These are phyloP conservation scores for Takifugu rubripes DNA, from an alignment of 2,797 vertebrate species.

Conservation along the genomic window DNA sequence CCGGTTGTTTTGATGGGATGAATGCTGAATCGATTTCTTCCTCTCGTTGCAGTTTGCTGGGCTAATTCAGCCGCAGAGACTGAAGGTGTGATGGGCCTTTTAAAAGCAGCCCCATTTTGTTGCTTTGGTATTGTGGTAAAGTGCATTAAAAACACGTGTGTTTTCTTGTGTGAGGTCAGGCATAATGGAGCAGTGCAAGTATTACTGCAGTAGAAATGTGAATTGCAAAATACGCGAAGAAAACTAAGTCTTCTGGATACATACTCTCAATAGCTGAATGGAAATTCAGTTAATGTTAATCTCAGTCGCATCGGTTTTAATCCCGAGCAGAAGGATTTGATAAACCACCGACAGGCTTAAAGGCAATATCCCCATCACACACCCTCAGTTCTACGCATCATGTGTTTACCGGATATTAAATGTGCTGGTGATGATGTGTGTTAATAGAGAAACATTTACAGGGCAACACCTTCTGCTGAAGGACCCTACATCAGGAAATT, in stretches of 20 bases:
- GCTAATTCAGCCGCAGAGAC: background rate
- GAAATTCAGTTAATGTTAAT: background rate
- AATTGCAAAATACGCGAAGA: too few species aligned
- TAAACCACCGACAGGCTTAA: constrained; percentile 29
- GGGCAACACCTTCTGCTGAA: too few species aligned
- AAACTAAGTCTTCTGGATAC: too few species aligned
- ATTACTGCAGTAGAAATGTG: too few species aligned
- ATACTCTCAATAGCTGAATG: too few species aligned
- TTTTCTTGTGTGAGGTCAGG: background rate
- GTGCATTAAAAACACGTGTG: too few species aligned
- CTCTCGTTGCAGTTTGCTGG: background rate
- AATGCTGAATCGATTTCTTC: background rate
- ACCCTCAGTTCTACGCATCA: constrained; percentile 5
- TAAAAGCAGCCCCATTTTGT: background rate
- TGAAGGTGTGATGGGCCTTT: background rate
- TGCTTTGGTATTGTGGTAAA: background rate
- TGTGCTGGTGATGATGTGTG: too few species aligned
- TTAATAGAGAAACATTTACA: too few species aligned
- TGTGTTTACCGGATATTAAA: background rate
- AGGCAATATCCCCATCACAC: constrained; percentile 24
- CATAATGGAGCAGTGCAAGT: too few species aligned
- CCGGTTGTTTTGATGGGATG: background rate
- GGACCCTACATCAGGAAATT: too few species aligned
- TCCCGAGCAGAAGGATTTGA: constrained; percentile 24
- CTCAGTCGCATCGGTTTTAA: constrained; percentile 17